phyloP scores from a whole-genome alignment of 1,140 invertebrate genomes.

The Caenorhabditis elegans region DNA sequence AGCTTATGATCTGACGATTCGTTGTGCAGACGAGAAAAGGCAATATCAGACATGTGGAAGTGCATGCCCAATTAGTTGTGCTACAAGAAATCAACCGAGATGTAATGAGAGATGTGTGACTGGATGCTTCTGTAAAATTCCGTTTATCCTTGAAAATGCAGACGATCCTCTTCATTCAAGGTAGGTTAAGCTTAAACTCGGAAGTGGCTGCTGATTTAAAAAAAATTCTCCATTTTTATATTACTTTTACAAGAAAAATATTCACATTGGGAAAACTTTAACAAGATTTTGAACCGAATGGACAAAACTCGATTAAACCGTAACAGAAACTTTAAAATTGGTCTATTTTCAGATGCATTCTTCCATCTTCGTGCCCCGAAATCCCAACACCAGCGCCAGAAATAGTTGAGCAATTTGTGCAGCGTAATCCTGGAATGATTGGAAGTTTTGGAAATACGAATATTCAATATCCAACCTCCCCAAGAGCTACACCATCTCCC shows the following conservation, averaged over 20 bases:
- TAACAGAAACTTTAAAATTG: no score
- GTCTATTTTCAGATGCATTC: slow-evolving; percentile 33
- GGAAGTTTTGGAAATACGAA: background rate
- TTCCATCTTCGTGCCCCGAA: slow-evolving; percentile 37
- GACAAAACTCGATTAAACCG: no score
- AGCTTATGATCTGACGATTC: slow-evolving; percentile 29
- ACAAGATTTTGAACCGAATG: no score
- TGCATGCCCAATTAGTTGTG: slow-evolving; percentile 42
- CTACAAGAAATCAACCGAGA: slow-evolving; percentile 36
- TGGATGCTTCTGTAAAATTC: slow-evolving; percentile 43
- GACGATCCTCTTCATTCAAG: slow-evolving; percentile 38
- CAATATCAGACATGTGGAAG: slow-evolving; percentile 44
- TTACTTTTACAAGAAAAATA: no score
- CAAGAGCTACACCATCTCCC: background rate
- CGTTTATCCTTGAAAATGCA: slow-evolving; percentile 38
- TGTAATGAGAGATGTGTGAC: slow-evolving; percentile 42
- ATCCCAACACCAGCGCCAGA: background rate
- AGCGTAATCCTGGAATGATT: background rate
- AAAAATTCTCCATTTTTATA: no score
- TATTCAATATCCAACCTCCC: background rate
- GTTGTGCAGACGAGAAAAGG: slow-evolving; percentile 38
- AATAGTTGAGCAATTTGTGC: background rate
- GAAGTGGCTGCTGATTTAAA: no score
- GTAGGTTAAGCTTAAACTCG: background rate
- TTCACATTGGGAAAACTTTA: no score